A percentile compares a stretch with the other conserved stretches of the same genome.
These are phyloP conservation scores for Cheirogaleus medius DNA, from an alignment of 2,113 vertebrate species.

Conservation along the genomic window DNA sequence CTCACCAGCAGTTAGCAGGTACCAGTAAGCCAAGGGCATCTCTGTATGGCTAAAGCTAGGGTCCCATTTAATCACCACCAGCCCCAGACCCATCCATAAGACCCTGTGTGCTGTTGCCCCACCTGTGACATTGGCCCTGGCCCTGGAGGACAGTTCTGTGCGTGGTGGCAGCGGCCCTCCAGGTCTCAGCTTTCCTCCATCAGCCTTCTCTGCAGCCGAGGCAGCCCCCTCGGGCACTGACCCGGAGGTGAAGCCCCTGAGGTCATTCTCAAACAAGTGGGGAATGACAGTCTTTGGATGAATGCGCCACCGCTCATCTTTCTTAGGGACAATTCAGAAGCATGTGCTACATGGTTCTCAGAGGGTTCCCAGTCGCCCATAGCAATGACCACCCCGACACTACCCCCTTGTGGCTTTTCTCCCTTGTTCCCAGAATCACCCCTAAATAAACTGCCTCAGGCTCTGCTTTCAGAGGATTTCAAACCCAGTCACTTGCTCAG, in stretches of 20 bases:
- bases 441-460: background rate
- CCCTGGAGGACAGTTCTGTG: background rate
- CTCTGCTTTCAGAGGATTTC: background rate
- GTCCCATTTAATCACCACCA: background rate
- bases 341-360: background rate
- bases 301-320: background rate
- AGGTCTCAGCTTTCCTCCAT: background rate
- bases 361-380: too few relatives aligned
- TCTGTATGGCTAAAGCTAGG: background rate
- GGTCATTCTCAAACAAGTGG: background rate
- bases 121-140: background rate
- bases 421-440: background rate
- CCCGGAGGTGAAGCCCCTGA: background rate
- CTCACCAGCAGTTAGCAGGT: background rate
- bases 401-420: background rate
- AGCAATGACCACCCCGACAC: background rate
- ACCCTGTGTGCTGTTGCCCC: background rate
- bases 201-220: background rate
- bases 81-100: background rate
- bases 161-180: accelerated
- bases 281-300: background rate
- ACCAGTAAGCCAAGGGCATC: accelerated
- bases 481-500: background rate
- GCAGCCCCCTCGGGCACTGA: background rate
- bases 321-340: background rate